Evolutionary conservation across 2,888 invertebrate genomes (phyloP).

Genomic region (Cephus nigrinus): DNA sequence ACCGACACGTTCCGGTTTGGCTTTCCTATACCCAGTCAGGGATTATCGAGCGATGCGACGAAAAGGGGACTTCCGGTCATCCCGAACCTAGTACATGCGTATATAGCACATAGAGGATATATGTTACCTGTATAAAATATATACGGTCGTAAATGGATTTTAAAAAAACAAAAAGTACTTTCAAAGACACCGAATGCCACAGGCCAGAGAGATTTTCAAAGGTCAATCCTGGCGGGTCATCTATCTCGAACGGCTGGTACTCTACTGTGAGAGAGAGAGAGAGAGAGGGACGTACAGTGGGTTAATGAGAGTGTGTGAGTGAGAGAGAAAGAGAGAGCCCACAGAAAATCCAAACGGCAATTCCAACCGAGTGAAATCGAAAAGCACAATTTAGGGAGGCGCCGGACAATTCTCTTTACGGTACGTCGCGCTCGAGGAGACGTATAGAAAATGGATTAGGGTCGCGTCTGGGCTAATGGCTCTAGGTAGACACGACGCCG

Average conservation of each 20-base stretch:
- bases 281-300: slow-evolving; percentile 11
- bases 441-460: slow-evolving; percentile 17
- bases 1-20: slow-evolving; percentile 50
- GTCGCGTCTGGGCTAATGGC: slow-evolving; percentile 6
- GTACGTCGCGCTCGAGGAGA: slow-evolving; percentile 3
- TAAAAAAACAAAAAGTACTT: not conserved
- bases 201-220: not conserved
- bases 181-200: not conserved
- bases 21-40: not conserved
- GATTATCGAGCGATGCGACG: not conserved
- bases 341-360: slow-evolving; percentile 15
- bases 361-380: slow-evolving; percentile 21
- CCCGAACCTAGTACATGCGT: not conserved
- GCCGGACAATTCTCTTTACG: not conserved
- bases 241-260: not conserved
- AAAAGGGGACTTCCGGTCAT: not conserved
- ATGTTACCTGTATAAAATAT: not conserved
- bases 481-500: not conserved
- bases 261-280: not conserved
- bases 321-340: slow-evolving; percentile 2
- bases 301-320: not conserved
- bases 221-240: not conserved
- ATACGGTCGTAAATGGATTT: not conserved
- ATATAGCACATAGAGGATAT: not conserved
- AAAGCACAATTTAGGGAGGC: slow-evolving; percentile 10